These are phyloP conservation scores for Tachysurus vachellii DNA, from an alignment of 2,113 vertebrate genomes.

Conservation along the genomic window DNA sequence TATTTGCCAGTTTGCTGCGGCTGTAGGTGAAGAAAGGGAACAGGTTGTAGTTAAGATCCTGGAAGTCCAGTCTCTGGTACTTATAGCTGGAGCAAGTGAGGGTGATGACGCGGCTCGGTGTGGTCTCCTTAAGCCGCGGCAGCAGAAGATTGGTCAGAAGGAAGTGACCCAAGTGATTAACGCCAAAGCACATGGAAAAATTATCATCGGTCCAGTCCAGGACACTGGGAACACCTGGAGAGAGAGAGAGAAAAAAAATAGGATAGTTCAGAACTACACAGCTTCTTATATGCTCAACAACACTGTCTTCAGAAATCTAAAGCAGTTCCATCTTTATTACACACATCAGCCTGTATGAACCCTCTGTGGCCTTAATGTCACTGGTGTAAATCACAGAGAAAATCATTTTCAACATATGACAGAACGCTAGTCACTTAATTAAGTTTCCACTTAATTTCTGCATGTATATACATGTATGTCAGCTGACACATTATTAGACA, in stretches of 20 bases:
- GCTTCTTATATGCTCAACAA: neutral
- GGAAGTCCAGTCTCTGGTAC: slow-evolving; percentile 77
- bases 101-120: slow-evolving; percentile 74
- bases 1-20: slow-evolving; percentile 80
- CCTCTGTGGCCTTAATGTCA: neutral
- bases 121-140: slow-evolving; percentile 70
- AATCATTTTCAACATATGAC: neutral
- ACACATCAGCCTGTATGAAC: neutral
- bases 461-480: neutral
- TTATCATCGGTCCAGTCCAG: slow-evolving; percentile 78
- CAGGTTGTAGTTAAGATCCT: slow-evolving; percentile 80
- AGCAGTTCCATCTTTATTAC: neutral
- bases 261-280: neutral
- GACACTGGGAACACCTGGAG: slow-evolving; percentile 72
- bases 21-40: slow-evolving; percentile 79
- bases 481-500: neutral
- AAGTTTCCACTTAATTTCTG: neutral
- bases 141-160: slow-evolving; percentile 77
- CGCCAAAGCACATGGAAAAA: slow-evolving; percentile 79
- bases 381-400: no score
- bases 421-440: neutral
- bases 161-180: slow-evolving; percentile 81
- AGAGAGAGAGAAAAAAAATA: neutral
- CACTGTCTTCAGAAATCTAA: no score
- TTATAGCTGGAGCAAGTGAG: slow-evolving; percentile 78